Conservation (phyloP, 2,113 vertebrate species). For the Oplegnathus fasciatus region DNA sequence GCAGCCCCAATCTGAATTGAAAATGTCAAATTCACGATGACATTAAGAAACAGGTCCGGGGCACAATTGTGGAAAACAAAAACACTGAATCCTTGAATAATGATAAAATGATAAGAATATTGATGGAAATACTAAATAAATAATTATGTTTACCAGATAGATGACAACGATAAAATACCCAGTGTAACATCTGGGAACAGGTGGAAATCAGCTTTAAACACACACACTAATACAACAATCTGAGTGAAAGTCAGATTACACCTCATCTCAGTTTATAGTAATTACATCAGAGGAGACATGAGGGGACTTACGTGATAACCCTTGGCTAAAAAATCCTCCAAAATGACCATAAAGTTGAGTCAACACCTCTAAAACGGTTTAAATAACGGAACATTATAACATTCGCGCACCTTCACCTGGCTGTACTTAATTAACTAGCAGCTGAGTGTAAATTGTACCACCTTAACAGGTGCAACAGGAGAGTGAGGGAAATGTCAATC, state of each 20-base stretch:
- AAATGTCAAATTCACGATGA: not conserved
- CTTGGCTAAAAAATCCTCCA: no score
- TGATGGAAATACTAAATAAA: not conserved
- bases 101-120: not conserved
- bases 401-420: no score
- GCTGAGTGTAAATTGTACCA: no score
- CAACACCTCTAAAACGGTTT: no score
- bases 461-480: not conserved
- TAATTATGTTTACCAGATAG: not conserved
- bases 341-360: not conserved
- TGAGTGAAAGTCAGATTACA: no score
- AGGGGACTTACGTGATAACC: no score
- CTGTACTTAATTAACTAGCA: not conserved
- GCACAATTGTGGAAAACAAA: not conserved
- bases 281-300: no score
- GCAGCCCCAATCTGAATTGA: not conserved
- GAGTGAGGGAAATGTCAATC: not conserved
- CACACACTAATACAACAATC: no score
- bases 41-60: not conserved
- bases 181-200: no score
- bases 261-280: no score
- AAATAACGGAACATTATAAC: no score
- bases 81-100: not conserved
- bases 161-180: not conserved
- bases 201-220: no score